These are phyloP conservation scores for Anabacerthia variegaticeps DNA, from an alignment of 2,797 vertebrate species.

Conservation along the genomic window DNA sequence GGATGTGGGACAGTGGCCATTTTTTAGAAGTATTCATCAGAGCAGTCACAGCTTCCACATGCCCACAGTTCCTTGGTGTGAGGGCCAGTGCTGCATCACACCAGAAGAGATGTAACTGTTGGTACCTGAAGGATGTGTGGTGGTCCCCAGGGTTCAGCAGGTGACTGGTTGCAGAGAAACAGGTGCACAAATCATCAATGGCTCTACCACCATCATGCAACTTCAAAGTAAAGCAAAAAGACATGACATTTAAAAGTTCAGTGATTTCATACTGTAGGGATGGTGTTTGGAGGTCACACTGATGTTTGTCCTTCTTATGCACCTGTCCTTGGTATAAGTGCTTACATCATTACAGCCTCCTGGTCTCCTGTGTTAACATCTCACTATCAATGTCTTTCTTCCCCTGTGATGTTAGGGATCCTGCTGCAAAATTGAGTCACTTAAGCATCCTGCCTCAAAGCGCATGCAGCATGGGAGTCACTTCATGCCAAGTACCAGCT, in stretches of 20 bases:
- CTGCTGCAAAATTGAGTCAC: not conserved
- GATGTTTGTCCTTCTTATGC: not conserved
- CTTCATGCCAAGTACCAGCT: not conserved
- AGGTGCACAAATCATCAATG: not conserved
- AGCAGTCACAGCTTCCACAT: not conserved
- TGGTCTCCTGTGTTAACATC: not conserved
- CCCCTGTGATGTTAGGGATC: not conserved
- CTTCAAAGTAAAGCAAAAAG: not conserved
- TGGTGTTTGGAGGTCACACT: not conserved
- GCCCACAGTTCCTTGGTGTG: not conserved
- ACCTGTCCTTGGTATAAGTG: not conserved
- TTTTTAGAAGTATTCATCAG: not conserved
- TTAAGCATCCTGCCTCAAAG: not conserved
- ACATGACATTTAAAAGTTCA: not conserved
- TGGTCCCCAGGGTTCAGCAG: not conserved
- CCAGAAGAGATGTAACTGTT: not conserved
- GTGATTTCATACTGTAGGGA: not conserved
- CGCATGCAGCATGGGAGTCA: fast-evolving
- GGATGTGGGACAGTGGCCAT: constrained; percentile 18
- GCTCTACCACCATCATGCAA: not conserved
- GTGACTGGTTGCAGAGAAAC: not conserved
- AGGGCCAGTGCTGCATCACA: not conserved
- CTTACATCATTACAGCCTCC: not conserved
- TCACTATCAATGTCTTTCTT: not conserved
- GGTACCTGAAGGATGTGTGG: not conserved